Evolutionary conservation across 2,797 vertebrate species (phyloP).

Genomic region (Hippopotamyrus pictus): DNA sequence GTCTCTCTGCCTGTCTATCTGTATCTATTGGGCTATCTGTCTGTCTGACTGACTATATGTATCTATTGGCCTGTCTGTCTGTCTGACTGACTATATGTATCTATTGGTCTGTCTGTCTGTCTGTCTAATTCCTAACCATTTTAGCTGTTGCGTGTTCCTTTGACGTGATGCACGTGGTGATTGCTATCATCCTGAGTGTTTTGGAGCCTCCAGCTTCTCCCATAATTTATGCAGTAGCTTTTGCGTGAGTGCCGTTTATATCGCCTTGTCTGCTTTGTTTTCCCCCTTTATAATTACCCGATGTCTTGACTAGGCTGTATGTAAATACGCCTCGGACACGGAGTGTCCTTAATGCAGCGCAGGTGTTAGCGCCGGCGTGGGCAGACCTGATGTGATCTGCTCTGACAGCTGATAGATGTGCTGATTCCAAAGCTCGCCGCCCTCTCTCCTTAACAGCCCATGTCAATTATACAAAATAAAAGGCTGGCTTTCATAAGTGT

Average conservation of each 20-base stretch:
- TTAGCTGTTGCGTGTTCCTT: not conserved
- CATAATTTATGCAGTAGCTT: not conserved
- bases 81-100: too few relatives aligned
- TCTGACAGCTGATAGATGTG: not conserved
- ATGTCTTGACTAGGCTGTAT: not conserved
- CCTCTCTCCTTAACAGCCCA: conserved; percentile 71
- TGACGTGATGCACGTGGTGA: not conserved
- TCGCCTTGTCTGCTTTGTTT: not conserved
- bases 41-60: not conserved
- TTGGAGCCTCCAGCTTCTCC: not conserved
- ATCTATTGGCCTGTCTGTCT: not conserved
- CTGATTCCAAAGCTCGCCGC: conserved; percentile 31
- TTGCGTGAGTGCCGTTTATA: not conserved
- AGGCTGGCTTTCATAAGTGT: conserved; percentile 94
- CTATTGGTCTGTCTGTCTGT: not conserved
- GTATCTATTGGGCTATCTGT: not conserved
- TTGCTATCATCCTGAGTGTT: not conserved
- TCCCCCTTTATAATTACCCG: not conserved
- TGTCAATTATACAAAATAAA: conserved; percentile 90
- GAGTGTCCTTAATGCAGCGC: not conserved
- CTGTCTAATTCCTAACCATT: not conserved
- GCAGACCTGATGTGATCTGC: not conserved
- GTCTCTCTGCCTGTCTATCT: too few relatives aligned
- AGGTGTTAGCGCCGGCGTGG: not conserved
- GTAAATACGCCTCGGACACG: not conserved